phyloP scores from a whole-genome alignment of 2,888 invertebrate species.

The Galeruca laticollis region DNA sequence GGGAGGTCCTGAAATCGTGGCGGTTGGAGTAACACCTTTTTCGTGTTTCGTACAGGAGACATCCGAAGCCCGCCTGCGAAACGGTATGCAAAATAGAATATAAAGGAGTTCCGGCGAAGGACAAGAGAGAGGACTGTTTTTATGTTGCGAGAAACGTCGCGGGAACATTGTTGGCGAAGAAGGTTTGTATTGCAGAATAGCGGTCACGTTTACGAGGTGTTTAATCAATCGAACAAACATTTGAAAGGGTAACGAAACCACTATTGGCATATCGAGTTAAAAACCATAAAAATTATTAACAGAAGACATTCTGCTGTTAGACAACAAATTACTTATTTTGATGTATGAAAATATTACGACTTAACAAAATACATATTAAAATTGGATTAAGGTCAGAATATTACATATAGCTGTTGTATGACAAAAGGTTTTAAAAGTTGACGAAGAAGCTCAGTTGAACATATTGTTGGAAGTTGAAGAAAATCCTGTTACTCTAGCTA shows the following conservation, averaged over 20 bases:
- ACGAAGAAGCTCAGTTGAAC: too few species aligned
- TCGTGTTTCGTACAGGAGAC: slow-evolving; percentile 65
- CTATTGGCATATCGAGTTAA: background rate
- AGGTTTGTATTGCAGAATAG: slow-evolving; percentile 24
- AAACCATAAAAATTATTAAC: too few species aligned
- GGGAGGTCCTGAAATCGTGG: slow-evolving; percentile 47
- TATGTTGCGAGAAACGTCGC: slow-evolving; percentile 41
- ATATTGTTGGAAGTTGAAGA: too few species aligned
- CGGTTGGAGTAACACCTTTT: slow-evolving; percentile 67
- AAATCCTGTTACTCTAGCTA: too few species aligned
- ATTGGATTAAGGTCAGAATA: too few species aligned
- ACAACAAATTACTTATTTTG: too few species aligned
- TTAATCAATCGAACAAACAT: background rate
- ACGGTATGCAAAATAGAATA: slow-evolving; percentile 66
- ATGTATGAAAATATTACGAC: too few species aligned
- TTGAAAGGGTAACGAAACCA: slow-evolving; percentile 7
- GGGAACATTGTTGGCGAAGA: slow-evolving; percentile 40
- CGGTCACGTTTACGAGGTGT: slow-evolving; percentile 9
- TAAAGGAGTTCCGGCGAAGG: slow-evolving; percentile 52
- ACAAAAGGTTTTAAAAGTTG: too few species aligned
- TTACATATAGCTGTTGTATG: too few species aligned
- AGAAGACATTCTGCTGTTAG: too few species aligned
- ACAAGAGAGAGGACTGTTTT: slow-evolving; percentile 40
- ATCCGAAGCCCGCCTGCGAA: slow-evolving; percentile 56
- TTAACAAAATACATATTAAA: too few species aligned